Conservation (phyloP, 2,797 vertebrate species). For the Chrysocyon brachyurus region DNA sequence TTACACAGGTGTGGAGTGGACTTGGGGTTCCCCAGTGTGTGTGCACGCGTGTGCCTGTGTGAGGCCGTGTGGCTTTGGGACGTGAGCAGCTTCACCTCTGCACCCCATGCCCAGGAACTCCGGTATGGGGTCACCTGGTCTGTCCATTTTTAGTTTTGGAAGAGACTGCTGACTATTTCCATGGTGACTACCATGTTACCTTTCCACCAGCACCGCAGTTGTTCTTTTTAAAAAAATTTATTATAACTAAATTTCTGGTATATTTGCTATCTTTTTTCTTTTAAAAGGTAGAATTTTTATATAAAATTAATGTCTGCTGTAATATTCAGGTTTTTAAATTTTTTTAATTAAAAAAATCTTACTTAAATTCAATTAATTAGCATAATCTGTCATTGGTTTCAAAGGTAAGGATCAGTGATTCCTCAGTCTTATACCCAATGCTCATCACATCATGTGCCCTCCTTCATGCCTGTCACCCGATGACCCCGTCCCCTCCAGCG, state of each 20-base stretch:
- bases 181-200: background rate
- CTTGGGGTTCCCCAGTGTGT: background rate
- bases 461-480: background rate
- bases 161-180: background rate
- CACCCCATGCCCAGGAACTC: fast-evolving
- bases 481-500: no score
- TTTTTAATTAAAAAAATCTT: no score
- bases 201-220: background rate
- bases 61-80: background rate
- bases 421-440: background rate
- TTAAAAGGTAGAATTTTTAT: no score
- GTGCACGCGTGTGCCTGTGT: background rate
- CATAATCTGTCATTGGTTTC: background rate
- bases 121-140: background rate
- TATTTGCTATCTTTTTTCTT: no score
- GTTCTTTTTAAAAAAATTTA: background rate
- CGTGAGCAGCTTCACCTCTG: background rate
- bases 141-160: background rate
- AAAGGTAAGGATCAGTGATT: background rate
- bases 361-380: background rate
- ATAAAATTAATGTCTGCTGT: no score
- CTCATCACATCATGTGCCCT: no score
- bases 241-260: no score
- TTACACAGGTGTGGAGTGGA: background rate
- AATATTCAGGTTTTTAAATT: no score